Evolutionary conservation across 2,113 vertebrate genomes (phyloP).

Genomic region (Corythornis cristatus): DNA sequence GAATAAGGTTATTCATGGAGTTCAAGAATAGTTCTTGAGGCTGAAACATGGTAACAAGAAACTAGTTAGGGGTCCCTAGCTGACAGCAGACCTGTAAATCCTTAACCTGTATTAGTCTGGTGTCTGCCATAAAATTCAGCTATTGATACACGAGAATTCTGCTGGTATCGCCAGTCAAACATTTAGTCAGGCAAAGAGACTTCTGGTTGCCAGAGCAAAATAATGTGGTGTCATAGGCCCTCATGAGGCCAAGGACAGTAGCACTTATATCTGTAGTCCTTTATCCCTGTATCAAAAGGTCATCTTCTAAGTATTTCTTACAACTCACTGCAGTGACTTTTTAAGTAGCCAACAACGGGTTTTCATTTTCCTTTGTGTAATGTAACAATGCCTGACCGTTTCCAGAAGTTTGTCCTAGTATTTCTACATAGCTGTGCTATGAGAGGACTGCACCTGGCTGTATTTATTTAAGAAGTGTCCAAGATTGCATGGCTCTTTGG

Average conservation of each 20-base stretch:
- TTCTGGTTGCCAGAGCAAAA: background rate
- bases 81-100: background rate
- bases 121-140: background rate
- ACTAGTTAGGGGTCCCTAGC: background rate
- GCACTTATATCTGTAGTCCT: background rate
- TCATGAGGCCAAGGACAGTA: background rate
- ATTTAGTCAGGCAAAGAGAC: background rate
- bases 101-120: background rate
- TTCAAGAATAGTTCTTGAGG: background rate
- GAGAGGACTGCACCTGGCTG: background rate
- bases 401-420: background rate
- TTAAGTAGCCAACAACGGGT: background rate
- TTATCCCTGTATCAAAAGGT: background rate
- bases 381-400: background rate
- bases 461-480: background rate
- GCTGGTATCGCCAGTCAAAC: rapidly evolving
- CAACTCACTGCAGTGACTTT: background rate
- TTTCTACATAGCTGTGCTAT: background rate
- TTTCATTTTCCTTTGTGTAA: background rate
- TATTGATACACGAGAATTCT: background rate
- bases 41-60: background rate
- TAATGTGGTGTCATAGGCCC: background rate
- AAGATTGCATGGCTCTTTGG: background rate
- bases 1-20: background rate
- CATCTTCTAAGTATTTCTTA: background rate